phyloP scores from a whole-genome alignment of 1,140 invertebrate genomes.

The Trichonephila inaurata region DNA sequence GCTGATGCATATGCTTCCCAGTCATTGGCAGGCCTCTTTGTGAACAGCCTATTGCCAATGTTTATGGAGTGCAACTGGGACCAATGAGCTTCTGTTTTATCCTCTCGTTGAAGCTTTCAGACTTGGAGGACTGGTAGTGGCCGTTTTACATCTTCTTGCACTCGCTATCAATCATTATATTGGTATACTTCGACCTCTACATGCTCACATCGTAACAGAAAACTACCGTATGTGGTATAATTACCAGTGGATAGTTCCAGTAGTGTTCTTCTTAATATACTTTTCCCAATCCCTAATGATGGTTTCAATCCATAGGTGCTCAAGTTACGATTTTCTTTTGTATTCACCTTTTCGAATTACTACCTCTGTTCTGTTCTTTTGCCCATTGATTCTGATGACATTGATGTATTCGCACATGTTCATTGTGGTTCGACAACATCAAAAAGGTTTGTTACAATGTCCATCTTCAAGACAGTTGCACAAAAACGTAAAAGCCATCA shows the following conservation, averaged over 20 bases:
- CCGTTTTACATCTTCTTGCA: conserved; percentile 85
- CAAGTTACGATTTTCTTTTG: conserved; percentile 67
- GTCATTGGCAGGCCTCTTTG: conserved; percentile 82
- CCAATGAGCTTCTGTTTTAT: conserved; percentile 79
- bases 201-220: conserved; percentile 80
- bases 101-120: conserved; percentile 83
- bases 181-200: conserved; percentile 85
- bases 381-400: conserved; percentile 83
- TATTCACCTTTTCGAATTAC: conserved; percentile 81
- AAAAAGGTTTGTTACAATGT: conserved; percentile 80
- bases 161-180: conserved; percentile 87
- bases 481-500: conserved; percentile 84
- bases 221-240: conserved; percentile 81
- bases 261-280: conserved; percentile 82
- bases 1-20: conserved; percentile 84
- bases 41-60: conserved; percentile 83
- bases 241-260: conserved; percentile 83
- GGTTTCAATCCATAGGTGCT: conserved; percentile 80
- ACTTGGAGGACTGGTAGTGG: conserved; percentile 84
- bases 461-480: conserved; percentile 52
- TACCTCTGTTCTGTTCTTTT: conserved; percentile 80
- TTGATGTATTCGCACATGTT: conserved; percentile 85
- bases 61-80: conserved; percentile 77
- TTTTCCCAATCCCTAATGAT: conserved; percentile 82
- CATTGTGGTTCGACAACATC: conserved; percentile 83